Conservation (phyloP, 2,113 vertebrate genomes). For the Mungos mungo region DNA sequence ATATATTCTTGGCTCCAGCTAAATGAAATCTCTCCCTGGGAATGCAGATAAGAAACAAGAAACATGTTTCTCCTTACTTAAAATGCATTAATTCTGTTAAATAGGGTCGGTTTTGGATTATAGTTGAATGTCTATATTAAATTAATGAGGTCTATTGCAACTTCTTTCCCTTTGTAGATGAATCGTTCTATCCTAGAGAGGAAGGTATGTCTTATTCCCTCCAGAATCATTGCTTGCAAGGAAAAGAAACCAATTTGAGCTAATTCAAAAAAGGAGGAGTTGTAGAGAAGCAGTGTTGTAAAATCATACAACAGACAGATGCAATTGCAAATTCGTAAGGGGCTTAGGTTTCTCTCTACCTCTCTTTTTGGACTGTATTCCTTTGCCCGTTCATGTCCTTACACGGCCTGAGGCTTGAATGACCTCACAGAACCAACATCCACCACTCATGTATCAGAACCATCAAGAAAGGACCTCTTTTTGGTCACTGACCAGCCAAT, state of each 20-base stretch:
- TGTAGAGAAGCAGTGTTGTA: background rate
- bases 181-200: background rate
- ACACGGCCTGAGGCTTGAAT: background rate
- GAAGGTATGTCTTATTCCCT: background rate
- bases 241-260: background rate
- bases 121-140: constrained; percentile 21
- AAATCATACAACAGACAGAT: background rate
- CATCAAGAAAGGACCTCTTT: background rate
- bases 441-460: background rate
- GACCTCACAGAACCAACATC: background rate
- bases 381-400: background rate
- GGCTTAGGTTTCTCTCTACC: background rate
- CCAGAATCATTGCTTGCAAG: background rate
- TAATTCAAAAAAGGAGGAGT: background rate
- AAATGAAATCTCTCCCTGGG: constrained; percentile 5
- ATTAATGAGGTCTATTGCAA: background rate
- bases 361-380: background rate
- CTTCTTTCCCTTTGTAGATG: background rate
- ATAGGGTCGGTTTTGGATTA: background rate
- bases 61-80: constrained; percentile 28
- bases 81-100: constrained; percentile 51
- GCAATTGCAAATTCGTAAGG: background rate
- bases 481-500: background rate
- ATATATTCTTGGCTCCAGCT: constrained; percentile 1
- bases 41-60: constrained; percentile 45